Evolutionary conservation across 2,797 vertebrate species (phyloP).

Genomic region (Morelia viridis): DNA sequence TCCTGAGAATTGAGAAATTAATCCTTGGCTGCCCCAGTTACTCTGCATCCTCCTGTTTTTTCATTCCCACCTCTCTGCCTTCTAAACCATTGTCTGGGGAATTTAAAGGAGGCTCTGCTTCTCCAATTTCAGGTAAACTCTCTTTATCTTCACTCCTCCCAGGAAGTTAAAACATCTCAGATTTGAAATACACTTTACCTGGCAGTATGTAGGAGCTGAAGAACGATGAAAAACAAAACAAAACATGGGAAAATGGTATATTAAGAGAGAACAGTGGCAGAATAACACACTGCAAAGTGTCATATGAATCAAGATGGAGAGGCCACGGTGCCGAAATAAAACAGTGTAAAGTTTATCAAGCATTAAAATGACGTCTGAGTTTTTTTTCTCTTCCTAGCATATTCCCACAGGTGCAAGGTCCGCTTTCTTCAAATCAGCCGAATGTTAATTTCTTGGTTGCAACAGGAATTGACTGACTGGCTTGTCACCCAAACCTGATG

Average conservation of each 20-base stretch:
- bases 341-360: too few relatives aligned
- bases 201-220: neutral
- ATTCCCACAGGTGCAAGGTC: too few relatives aligned
- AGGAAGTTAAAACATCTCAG: neutral
- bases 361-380: too few relatives aligned
- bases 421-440: too few relatives aligned
- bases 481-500: too few relatives aligned
- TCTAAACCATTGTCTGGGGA: neutral
- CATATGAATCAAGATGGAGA: too few relatives aligned
- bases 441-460: too few relatives aligned
- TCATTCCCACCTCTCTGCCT: neutral
- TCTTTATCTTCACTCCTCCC: neutral
- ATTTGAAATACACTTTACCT: neutral
- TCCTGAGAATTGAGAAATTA: neutral
- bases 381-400: too few relatives aligned
- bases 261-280: neutral
- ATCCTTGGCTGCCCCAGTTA: neutral
- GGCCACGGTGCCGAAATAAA: too few relatives aligned
- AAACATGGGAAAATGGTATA: neutral
- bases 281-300: neutral
- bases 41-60: neutral
- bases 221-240: neutral
- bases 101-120: neutral
- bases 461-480: too few relatives aligned
- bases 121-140: neutral